These are phyloP conservation scores for Gila orcuttii DNA, from an alignment of 2,113 vertebrate genomes.

Conservation along the genomic window DNA sequence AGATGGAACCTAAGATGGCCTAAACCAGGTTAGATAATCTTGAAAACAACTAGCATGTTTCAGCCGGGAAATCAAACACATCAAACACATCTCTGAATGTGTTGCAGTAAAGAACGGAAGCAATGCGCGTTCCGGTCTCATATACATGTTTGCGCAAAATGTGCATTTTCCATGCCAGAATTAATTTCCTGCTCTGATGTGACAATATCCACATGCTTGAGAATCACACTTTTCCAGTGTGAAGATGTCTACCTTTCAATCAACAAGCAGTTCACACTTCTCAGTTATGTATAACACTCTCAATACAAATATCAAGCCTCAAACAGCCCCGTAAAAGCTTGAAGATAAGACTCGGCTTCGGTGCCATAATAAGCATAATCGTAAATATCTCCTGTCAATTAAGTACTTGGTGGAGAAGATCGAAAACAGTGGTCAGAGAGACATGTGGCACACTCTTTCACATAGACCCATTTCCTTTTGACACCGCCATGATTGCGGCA, in stretches of 20 bases:
- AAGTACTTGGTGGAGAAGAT: not conserved
- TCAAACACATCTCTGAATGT: not conserved
- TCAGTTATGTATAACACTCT: constrained; percentile 29
- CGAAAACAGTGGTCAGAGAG: not conserved
- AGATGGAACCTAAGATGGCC: not conserved
- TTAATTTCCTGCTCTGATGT: not conserved
- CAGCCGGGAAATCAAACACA: not conserved
- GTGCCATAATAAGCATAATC: not conserved
- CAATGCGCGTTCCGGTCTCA: not conserved
- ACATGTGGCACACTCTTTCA: not conserved
- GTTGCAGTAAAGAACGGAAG: too few species aligned
- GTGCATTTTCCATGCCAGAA: not conserved
- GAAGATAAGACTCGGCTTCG: not conserved
- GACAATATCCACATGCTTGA: constrained; percentile 14
- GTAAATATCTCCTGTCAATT: constrained; percentile 3
- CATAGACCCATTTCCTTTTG: not conserved
- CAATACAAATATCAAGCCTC: not conserved
- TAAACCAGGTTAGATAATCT: not conserved
- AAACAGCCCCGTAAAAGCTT: not conserved
- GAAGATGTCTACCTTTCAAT: constrained; percentile 8
- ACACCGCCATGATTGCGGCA: not conserved
- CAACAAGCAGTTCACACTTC: constrained; percentile 6
- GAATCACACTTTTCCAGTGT: constrained; percentile 19
- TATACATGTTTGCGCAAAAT: not conserved
- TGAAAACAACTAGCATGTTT: not conserved